These are phyloP conservation scores for Chaenogobius annularis DNA, from an alignment of 2,113 vertebrate genomes.

Conservation along the genomic window DNA sequence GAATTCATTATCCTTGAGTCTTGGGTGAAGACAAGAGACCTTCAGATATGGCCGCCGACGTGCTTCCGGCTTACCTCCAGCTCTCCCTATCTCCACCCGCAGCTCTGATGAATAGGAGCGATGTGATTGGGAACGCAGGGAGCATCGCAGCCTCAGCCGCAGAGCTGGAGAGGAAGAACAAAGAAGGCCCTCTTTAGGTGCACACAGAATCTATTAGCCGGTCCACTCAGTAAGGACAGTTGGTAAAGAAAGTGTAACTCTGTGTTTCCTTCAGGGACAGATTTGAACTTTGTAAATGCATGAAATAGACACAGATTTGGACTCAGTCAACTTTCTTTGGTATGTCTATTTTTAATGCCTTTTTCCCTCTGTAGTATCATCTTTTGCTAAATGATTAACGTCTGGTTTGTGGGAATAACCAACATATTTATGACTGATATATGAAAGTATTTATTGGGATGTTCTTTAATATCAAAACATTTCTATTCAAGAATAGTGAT, in stretches of 20 bases:
- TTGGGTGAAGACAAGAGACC: slow-evolving; percentile 49
- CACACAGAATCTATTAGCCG: slow-evolving; percentile 37
- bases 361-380: neutral
- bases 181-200: slow-evolving; percentile 40
- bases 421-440: too few relatives aligned
- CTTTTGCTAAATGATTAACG: too few relatives aligned
- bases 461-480: neutral
- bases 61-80: slow-evolving; percentile 50
- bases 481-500: neutral
- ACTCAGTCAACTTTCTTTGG: slow-evolving; percentile 8
- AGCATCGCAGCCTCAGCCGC: slow-evolving; percentile 30
- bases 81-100: slow-evolving; percentile 51
- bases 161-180: slow-evolving; percentile 49
- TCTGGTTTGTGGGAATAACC: too few relatives aligned
- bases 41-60: slow-evolving; percentile 52
- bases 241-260: neutral
- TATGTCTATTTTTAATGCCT: slow-evolving; percentile 7
- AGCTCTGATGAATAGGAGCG: slow-evolving; percentile 68
- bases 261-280: slow-evolving; percentile 29
- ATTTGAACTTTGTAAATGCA: neutral
- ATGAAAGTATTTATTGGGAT: too few relatives aligned
- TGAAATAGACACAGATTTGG: neutral
- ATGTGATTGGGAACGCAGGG: slow-evolving; percentile 55
- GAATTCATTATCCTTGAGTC: slow-evolving; percentile 68
- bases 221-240: slow-evolving; percentile 27